These are phyloP conservation scores for Albula goreensis DNA, from an alignment of 2,113 vertebrate genomes.

Conservation along the genomic window DNA sequence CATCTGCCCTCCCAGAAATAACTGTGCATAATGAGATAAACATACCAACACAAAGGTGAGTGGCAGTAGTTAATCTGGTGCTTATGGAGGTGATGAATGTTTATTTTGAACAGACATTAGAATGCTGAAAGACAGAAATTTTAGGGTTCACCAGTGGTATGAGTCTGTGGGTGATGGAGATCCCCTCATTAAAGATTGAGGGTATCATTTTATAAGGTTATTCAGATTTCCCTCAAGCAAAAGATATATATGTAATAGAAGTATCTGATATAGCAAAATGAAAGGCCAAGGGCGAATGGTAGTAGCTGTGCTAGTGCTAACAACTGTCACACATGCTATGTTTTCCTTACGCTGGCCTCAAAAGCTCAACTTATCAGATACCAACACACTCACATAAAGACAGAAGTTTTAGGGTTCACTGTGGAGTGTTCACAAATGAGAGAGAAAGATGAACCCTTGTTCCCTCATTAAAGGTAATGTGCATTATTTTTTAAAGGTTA, in stretches of 20 bases:
- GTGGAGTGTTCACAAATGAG: not conserved
- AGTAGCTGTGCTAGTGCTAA: not conserved
- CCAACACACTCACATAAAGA: slow-evolving; percentile 4
- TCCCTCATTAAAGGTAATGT: slow-evolving; percentile 30
- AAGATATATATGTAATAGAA: not conserved
- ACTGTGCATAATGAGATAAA: no score
- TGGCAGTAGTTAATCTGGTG: no score
- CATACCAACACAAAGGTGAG: slow-evolving; percentile 2
- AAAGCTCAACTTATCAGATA: slow-evolving; percentile 24
- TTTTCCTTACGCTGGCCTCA: slow-evolving; percentile 8
- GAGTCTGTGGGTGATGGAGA: no score
- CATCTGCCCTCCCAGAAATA: not conserved
- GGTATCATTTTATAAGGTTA: no score
- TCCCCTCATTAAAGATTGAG: no score
- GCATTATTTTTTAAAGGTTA: slow-evolving; percentile 12
- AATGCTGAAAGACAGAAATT: no score
- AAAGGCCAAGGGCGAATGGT: not conserved
- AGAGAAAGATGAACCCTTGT: not conserved
- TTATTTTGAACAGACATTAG: no score
- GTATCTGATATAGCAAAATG: not conserved
- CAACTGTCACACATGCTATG: not conserved
- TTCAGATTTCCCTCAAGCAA: not conserved
- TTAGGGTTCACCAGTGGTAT: no score
- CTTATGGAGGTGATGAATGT: no score
- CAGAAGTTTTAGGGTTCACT: not conserved